Evolutionary conservation across 2,888 invertebrate species (phyloP).

Genomic region (Conops quadrifasciatus): DNA sequence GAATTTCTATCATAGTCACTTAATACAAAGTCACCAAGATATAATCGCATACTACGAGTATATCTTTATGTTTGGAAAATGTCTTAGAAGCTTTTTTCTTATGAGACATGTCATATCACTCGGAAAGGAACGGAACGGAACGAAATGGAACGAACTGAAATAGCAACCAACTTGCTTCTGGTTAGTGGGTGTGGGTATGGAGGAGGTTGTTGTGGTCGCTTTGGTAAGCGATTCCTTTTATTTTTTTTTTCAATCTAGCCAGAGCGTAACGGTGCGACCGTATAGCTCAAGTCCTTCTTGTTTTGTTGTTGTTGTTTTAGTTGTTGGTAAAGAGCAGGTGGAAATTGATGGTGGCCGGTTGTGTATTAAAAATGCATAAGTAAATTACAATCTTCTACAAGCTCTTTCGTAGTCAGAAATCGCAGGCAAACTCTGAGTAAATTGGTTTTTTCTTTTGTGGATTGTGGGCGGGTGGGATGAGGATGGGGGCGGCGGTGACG

Average conservation of each 20-base stretch:
- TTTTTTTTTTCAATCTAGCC: no score
- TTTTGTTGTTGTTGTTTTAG: conserved; percentile 6
- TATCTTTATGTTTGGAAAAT: no score
- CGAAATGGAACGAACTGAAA: no score
- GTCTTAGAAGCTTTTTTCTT: no score
- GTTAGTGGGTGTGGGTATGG: no score
- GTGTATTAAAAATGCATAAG: conserved; percentile 6
- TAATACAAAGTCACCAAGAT: background rate
- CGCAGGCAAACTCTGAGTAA: background rate
- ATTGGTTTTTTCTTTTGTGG: background rate
- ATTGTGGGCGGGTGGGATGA: background rate
- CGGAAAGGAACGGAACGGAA: no score
- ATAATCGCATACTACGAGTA: no score
- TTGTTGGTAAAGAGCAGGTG: background rate
- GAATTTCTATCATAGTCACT: conserved; percentile 12
- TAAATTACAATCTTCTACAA: conserved; percentile 6
- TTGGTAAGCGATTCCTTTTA: no score
- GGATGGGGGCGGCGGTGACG: background rate
- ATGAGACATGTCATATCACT: no score
- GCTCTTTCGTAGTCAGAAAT: background rate
- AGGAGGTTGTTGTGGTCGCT: no score
- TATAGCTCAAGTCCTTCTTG: background rate
- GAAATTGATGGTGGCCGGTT: background rate
- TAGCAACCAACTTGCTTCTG: no score
- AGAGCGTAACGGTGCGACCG: background rate